Evolutionary conservation across 2,797 vertebrate genomes (phyloP).

Genomic region (Pangasius macronema): DNA sequence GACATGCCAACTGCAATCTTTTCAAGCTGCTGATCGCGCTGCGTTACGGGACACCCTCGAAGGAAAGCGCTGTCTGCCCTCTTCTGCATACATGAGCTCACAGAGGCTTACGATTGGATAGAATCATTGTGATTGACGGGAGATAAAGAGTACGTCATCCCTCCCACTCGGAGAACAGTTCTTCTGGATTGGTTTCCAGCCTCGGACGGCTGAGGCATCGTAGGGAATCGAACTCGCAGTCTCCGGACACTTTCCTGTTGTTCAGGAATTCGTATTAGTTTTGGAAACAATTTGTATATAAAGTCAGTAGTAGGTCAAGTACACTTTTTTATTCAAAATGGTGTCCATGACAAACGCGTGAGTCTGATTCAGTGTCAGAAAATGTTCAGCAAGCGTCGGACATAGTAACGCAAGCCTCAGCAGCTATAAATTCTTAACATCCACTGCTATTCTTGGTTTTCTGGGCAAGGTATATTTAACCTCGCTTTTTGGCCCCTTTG

Average conservation of each 20-base stretch:
- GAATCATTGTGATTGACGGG: neutral
- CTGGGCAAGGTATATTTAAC: slow-evolving; percentile 55
- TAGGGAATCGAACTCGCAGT: neutral
- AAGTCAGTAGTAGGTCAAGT: neutral
- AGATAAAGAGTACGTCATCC: neutral
- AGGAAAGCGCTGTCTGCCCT: neutral
- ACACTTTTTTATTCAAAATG: neutral
- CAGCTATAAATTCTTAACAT: slow-evolving; percentile 37
- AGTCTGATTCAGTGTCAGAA: neutral
- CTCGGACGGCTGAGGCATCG: neutral
- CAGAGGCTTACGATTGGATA: neutral
- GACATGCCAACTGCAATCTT: neutral
- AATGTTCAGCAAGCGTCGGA: neutral
- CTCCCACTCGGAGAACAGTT: neutral
- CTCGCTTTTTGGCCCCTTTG: slow-evolving; percentile 51
- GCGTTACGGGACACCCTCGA: neutral
- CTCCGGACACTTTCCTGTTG: neutral
- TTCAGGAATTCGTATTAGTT: neutral
- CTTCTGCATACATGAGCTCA: neutral
- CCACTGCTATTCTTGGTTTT: slow-evolving; percentile 51
- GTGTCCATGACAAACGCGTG: neutral
- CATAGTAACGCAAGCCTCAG: slow-evolving; percentile 33
- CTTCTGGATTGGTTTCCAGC: neutral
- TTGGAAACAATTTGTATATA: neutral
- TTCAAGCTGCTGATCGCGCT: neutral